These are phyloP conservation scores for Rafetus swinhoei DNA, from an alignment of 2,113 vertebrate species.

Conservation along the genomic window DNA sequence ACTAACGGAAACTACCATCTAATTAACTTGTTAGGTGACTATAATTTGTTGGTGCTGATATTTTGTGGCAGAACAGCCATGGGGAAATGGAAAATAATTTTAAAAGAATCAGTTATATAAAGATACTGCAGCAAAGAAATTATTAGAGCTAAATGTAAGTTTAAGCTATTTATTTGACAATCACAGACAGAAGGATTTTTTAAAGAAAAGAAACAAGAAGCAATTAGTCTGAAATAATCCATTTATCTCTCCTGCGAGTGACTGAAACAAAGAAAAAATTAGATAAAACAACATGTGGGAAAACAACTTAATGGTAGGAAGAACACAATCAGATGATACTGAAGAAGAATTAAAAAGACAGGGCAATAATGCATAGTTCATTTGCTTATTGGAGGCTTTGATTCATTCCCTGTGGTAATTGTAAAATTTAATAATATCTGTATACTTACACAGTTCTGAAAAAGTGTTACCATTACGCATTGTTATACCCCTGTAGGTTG, in stretches of 20 bases:
- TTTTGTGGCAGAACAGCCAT: conserved; percentile 35
- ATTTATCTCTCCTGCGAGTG: conserved; percentile 54
- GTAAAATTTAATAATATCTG: conserved; percentile 85
- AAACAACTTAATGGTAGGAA: conserved; percentile 64
- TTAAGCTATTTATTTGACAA: conserved; percentile 18
- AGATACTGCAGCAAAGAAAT: conserved; percentile 41
- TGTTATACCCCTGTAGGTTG: conserved; percentile 88
- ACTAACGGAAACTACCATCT: conserved; percentile 28
- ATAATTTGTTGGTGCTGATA: conserved; percentile 40
- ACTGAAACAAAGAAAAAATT: conserved; percentile 50
- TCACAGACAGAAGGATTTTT: conserved; percentile 7
- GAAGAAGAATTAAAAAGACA: conserved; percentile 81
- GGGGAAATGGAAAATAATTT: background rate
- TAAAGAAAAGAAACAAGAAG: conserved; percentile 36
- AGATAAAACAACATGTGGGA: conserved; percentile 48
- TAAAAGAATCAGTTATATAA: conserved; percentile 56
- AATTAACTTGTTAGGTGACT: conserved; percentile 31
- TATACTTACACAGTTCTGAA: conserved; percentile 82
- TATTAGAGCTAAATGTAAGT: conserved; percentile 61
- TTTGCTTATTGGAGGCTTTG: conserved; percentile 83
- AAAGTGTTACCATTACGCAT: conserved; percentile 84
- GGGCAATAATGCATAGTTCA: conserved; percentile 81
- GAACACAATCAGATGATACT: conserved; percentile 74
- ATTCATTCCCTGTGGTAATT: conserved; percentile 88
- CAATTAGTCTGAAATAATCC: conserved; percentile 53